Evolutionary conservation across 2,113 vertebrate genomes (phyloP).

Genomic region (Rafetus swinhoei): DNA sequence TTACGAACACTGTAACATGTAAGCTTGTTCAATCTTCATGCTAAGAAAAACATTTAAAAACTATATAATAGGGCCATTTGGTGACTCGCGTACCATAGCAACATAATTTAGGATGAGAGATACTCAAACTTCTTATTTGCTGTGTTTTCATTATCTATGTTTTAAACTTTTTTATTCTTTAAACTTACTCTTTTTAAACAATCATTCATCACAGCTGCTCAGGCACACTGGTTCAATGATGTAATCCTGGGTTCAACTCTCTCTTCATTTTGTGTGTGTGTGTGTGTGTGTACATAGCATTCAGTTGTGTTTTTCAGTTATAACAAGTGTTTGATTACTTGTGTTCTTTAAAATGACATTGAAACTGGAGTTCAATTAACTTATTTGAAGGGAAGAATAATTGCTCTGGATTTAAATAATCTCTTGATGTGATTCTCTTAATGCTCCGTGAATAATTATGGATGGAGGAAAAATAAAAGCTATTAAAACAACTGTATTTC

Average conservation of each 20-base stretch:
- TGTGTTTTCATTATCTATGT: not conserved
- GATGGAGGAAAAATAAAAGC: not conserved
- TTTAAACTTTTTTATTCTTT: too few relatives aligned
- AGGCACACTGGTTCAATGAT: not conserved
- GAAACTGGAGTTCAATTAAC: too few relatives aligned
- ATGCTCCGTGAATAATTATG: not conserved
- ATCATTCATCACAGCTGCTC: not conserved
- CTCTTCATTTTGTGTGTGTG: not conserved
- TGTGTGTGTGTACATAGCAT: not conserved
- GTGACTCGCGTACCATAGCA: not conserved
- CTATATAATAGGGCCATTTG: not conserved
- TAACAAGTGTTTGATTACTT: not conserved
- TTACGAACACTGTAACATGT: not conserved
- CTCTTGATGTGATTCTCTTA: not conserved
- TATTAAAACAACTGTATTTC: not conserved
- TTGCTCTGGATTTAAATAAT: not conserved
- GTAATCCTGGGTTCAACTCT: not conserved
- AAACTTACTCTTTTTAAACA: not conserved
- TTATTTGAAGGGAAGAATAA: not conserved
- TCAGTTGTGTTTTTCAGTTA: not conserved
- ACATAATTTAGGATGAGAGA: not conserved
- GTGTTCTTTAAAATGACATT: not conserved
- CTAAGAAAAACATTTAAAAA: not conserved
- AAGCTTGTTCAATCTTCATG: too few relatives aligned
- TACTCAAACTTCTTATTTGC: not conserved